These are phyloP conservation scores for Drosophila rubida DNA, from an alignment of 2,888 invertebrate genomes.

Conservation along the genomic window DNA sequence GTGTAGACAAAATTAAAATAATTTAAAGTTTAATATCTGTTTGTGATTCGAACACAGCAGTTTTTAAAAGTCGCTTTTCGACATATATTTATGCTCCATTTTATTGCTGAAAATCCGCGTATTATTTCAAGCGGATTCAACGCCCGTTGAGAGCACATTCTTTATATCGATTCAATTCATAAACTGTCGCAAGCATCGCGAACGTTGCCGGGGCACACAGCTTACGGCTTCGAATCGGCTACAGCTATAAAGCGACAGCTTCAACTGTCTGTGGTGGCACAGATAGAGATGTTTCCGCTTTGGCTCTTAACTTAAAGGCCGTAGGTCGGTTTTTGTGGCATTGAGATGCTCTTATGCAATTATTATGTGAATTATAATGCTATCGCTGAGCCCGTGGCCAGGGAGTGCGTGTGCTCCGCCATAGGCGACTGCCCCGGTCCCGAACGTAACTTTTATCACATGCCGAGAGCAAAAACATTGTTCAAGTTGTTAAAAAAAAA, in stretches of 20 bases:
- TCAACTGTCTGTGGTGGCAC: neutral
- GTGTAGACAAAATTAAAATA: too few species aligned
- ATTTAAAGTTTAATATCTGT: too few species aligned
- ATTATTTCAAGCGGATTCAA: constrained; percentile 1
- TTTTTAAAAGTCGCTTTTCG: neutral
- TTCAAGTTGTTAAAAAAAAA: constrained; percentile 74
- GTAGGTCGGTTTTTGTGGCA: constrained; percentile 12
- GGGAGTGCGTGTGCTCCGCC: constrained; percentile 45
- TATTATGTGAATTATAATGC: constrained; percentile 50
- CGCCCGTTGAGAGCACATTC: neutral
- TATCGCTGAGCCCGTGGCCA: constrained; percentile 42
- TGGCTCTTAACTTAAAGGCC: constrained; percentile 15
- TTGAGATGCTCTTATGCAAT: constrained; percentile 33
- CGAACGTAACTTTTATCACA: constrained; percentile 67
- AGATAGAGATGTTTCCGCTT: constrained; percentile 5
- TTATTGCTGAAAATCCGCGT: neutral
- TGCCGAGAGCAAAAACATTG: constrained; percentile 68
- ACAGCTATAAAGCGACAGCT: neutral
- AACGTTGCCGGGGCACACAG: neutral
- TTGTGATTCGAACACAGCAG: neutral
- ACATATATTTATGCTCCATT: neutral
- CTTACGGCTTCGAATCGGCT: too few species aligned
- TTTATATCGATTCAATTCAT: neutral
- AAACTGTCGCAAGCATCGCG: neutral
- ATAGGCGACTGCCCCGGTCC: constrained; percentile 34